Conservation (phyloP, 2,888 invertebrate genomes). For the Amphipoea lucens region DNA sequence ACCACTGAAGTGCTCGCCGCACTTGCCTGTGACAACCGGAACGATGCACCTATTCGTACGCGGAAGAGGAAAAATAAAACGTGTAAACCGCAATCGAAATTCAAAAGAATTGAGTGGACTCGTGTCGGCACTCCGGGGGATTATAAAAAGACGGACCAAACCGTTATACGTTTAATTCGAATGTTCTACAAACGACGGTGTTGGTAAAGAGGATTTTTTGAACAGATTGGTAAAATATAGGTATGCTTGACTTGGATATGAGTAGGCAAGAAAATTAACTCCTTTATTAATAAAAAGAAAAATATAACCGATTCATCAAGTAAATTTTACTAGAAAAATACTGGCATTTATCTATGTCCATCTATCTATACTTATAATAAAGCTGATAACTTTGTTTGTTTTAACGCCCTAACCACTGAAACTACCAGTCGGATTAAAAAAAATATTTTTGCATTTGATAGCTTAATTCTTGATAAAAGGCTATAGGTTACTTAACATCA, state of each 20-base stretch:
- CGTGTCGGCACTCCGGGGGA: conserved; percentile 17
- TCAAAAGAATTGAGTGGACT: conserved; percentile 48
- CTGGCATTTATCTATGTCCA: not conserved
- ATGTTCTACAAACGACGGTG: not conserved
- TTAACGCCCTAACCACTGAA: too few species aligned
- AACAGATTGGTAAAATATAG: not conserved
- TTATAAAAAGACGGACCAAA: conserved; percentile 30
- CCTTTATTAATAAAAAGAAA: not conserved
- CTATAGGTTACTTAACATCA: too few species aligned
- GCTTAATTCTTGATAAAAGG: too few species aligned
- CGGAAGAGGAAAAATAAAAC: conserved; percentile 39
- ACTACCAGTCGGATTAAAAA: too few species aligned
- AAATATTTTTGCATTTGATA: too few species aligned
- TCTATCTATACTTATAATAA: too few species aligned
- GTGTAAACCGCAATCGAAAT: conserved; percentile 41
- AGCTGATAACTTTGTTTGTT: too few species aligned
- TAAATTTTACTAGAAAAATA: not conserved
- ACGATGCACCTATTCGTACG: conserved; percentile 25
- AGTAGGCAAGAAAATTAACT: not conserved
- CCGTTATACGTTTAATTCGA: conserved; percentile 21
- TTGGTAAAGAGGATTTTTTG: not conserved
- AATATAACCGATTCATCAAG: not conserved
- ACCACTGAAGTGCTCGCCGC: conserved; percentile 13
- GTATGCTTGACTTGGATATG: not conserved
- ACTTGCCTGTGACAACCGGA: conserved; percentile 24